Conservation (phyloP, 2,888 invertebrate genomes). For the Chrysopilus asiliformis region DNA sequence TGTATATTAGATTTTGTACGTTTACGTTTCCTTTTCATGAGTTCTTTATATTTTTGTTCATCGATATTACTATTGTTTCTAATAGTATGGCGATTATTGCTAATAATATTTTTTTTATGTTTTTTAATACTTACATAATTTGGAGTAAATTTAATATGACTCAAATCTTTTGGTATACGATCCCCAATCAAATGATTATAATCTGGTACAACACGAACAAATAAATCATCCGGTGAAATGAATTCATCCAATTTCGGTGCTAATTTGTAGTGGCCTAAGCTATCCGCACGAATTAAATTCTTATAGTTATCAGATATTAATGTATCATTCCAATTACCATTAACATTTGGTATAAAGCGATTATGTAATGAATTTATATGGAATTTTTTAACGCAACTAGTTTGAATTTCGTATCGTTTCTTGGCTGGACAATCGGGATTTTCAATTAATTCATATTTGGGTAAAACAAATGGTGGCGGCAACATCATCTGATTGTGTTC, state of each 20-base stretch:
- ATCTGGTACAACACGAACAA: constrained; percentile 28
- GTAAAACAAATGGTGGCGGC: constrained; percentile 5
- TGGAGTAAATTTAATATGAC: constrained; percentile 19
- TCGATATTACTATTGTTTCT: too few relatives aligned
- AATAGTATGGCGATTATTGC: too few relatives aligned
- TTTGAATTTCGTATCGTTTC: constrained; percentile 25
- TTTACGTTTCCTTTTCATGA: constrained; percentile 13
- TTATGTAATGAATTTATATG: constrained; percentile 44
- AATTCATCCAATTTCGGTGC: background rate
- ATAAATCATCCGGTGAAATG: constrained; percentile 10
- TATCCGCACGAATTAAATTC: constrained; percentile 2
- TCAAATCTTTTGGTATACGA: constrained; percentile 28
- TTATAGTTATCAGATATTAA: background rate
- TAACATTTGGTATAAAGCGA: constrained; percentile 43
- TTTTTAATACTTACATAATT: too few relatives aligned
- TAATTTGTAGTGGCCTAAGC: background rate
- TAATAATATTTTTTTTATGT: too few relatives aligned
- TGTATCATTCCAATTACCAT: constrained; percentile 41
- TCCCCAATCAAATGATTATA: constrained; percentile 28
- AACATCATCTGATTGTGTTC: too few relatives aligned
- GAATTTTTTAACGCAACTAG: constrained; percentile 31
- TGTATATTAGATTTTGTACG: too few relatives aligned
- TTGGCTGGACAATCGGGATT: constrained; percentile 30
- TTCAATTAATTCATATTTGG: constrained; percentile 22
- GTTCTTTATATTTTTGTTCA: too few relatives aligned